These are phyloP conservation scores for Harpia harpyja DNA, from an alignment of 2,797 vertebrate genomes.

Conservation along the genomic window DNA sequence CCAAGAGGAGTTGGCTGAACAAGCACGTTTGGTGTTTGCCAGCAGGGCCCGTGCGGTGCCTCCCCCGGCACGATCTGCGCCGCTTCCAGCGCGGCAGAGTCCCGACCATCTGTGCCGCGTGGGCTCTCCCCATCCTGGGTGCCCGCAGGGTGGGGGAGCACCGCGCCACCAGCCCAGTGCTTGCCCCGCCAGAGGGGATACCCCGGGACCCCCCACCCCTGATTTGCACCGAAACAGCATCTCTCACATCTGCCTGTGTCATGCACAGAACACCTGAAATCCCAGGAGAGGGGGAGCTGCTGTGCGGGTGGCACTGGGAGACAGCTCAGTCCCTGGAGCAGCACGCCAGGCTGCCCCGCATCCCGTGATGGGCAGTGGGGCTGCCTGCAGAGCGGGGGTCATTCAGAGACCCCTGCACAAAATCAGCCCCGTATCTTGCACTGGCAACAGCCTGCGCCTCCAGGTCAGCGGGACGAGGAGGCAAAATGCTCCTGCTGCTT, in stretches of 20 bases:
- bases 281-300: not conserved
- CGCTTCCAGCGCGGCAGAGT: not conserved
- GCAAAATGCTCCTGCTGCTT: not conserved
- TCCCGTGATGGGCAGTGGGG: accelerated
- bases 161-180: not conserved
- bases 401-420: not conserved
- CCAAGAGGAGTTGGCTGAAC: slow-evolving; percentile 35
- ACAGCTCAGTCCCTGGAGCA: not conserved
- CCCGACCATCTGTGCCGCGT: slow-evolving; percentile 41
- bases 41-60: slow-evolving; percentile 52
- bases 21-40: not conserved
- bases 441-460: accelerated
- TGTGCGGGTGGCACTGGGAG: not conserved
- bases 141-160: not conserved
- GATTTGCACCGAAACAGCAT: not conserved
- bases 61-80: slow-evolving; percentile 7
- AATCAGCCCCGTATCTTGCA: accelerated
- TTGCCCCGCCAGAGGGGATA: accelerated
- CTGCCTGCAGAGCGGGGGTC: not conserved
- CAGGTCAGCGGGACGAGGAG: not conserved
- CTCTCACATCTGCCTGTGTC: not conserved
- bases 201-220: not conserved
- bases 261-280: accelerated
- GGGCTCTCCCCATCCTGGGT: not conserved
- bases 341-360: not conserved